A percentile compares a stretch with the other conserved stretches of the same genome.
phyloP scores from a whole-genome alignment of 1,140 invertebrate species.

The Drosophila sechellia region DNA sequence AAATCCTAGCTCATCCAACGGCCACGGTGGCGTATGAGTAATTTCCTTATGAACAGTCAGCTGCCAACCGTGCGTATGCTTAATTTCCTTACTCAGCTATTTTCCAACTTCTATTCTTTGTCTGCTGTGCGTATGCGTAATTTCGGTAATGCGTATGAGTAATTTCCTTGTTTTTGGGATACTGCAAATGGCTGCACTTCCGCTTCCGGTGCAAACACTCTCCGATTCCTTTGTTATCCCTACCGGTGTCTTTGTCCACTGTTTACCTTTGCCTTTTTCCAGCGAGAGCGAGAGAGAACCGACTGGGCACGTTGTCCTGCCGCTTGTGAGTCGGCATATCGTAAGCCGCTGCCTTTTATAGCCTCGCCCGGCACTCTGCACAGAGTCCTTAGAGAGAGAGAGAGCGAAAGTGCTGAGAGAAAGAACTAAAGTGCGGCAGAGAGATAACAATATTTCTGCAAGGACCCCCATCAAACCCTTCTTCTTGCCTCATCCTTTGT shows the following conservation, averaged over 20 bases:
- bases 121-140: slow-evolving; percentile 6
- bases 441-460: slow-evolving; percentile 5
- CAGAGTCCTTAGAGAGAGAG: slow-evolving; percentile 15
- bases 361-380: slow-evolving; percentile 67
- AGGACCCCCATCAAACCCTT: neutral
- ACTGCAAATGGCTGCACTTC: slow-evolving; percentile 37
- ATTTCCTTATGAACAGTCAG: slow-evolving; percentile 18
- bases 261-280: slow-evolving; percentile 29
- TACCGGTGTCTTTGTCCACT: slow-evolving; percentile 59
- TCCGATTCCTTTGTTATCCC: slow-evolving; percentile 63
- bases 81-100: slow-evolving; percentile 22
- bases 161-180: slow-evolving; percentile 23
- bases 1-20: neutral
- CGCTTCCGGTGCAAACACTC: slow-evolving; percentile 33
- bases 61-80: slow-evolving; percentile 20
- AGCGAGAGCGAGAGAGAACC: slow-evolving; percentile 30
- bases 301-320: slow-evolving; percentile 70
- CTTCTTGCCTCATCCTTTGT: slow-evolving; percentile 21
- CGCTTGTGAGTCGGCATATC: slow-evolving; percentile 78
- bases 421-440: neutral
- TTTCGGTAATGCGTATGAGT: slow-evolving; percentile 18
- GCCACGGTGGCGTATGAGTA: slow-evolving; percentile 26
- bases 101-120: neutral
- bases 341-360: slow-evolving; percentile 72
- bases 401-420: neutral